Base-by-base conservation (phyloP, 2,113 vertebrate genomes). In the Panthera leo region DNA sequence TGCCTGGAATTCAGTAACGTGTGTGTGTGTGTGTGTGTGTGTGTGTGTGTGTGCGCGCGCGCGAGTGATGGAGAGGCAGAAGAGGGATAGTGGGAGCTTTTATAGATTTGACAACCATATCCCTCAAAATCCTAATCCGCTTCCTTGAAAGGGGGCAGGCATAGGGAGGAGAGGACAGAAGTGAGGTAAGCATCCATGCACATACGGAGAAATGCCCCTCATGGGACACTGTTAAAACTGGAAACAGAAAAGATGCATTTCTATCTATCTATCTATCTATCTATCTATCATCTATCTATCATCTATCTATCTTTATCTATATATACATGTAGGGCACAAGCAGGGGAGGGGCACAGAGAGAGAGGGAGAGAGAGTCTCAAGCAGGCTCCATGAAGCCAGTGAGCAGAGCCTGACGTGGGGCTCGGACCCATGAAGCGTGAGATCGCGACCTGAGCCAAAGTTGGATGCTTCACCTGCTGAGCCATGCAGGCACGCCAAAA, bases 81-180 rank as follows among this genome's bases (percentile, higher is more conserved):
- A 61, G 21, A 48, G 19, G 34, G 21, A 48, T 11, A 29, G 2
- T 63, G 55, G 31, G 18, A 70, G 36, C 13, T 34, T 53, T 34
- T 51, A 31, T 8, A 58, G 58, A 58, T 58, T 25, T 61, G 19
- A 61, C 5, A 45, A 29, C 34, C 4, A n/a, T 29, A 79, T 67
- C n/a, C 53, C 25, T 91, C 36, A 68, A 61, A 23, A 61, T 36
- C 79, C 45, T 55, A 21, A 23, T 10, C 29, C 9, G 16, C 2
- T 15, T 14, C 16, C 27, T 51, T 91, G 7, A 10, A 0, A 45
- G 27, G 5, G 11, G 13, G 1, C 23, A 39, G 14, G 1, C 1
- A 0, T 0, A 1, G 16, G 34, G 11, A 36, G 4, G 2, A 12
- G 5, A 71, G 2, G 1, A 19, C 8, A 23, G 21, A 2, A 1